A percentile compares a stretch with the other conserved stretches of the same genome.
Conservation (phyloP, 2,888 invertebrate species). For the Dysmachus trigonus region DNA sequence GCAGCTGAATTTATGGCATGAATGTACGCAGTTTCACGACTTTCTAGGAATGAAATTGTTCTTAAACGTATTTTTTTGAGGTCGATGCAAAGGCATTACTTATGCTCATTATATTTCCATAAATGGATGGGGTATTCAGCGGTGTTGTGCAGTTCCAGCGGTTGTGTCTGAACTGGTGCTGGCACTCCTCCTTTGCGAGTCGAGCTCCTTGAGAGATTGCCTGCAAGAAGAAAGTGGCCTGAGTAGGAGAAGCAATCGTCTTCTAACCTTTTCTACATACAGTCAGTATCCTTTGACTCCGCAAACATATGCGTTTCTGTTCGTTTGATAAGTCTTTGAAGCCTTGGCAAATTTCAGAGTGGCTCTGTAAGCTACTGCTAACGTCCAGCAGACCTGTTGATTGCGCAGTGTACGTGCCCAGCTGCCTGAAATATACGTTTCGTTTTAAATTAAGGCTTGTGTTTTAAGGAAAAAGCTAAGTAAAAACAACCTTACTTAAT, state of each 20-base stretch:
- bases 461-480: no score
- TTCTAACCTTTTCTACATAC: conserved; percentile 38
- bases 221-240: conserved; percentile 67
- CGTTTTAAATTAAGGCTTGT: neutral
- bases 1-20: conserved; percentile 90
- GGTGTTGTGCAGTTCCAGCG: conserved; percentile 83
- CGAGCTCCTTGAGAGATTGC: conserved; percentile 82
- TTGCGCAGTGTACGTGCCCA: conserved; percentile 50
- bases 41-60: conserved; percentile 68
- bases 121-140: conserved; percentile 73
- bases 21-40: conserved; percentile 88
- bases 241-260: neutral
- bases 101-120: conserved; percentile 83
- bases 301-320: conserved; percentile 49
- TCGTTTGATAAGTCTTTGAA: conserved; percentile 49
- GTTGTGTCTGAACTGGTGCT: conserved; percentile 85
- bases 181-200: conserved; percentile 89
- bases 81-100: conserved; percentile 66
- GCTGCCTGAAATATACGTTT: conserved; percentile 48
- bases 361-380: conserved; percentile 43
- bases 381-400: conserved; percentile 50
- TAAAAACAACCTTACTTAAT: neutral
- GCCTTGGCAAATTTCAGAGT: conserved; percentile 50
- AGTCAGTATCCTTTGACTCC: conserved; percentile 49
- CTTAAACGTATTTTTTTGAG: neutral